A percentile compares a stretch with the other conserved stretches of the same genome.
Evolutionary conservation across 2,113 vertebrate genomes (phyloP).

Genomic region (Serinus canaria): DNA sequence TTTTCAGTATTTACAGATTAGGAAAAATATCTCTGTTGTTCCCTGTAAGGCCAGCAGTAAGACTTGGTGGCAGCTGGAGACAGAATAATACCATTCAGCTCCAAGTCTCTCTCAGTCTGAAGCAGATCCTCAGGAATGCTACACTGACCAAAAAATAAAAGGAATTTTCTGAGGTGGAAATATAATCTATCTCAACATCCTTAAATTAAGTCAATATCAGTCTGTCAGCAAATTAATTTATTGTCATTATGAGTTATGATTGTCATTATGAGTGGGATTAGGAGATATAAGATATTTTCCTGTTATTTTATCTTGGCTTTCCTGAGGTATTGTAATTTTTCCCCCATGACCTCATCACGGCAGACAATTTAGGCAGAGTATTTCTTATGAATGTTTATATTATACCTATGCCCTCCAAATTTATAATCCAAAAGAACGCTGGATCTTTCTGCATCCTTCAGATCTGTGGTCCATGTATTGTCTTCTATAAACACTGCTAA

Average conservation of each 20-base stretch:
- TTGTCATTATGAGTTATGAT: background rate
- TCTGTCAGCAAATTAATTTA: background rate
- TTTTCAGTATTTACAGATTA: background rate
- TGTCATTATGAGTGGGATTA: background rate
- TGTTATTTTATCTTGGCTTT: background rate
- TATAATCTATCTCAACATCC: background rate
- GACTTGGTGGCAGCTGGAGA: background rate
- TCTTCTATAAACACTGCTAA: constrained; percentile 57
- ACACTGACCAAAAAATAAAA: background rate
- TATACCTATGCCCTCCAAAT: background rate
- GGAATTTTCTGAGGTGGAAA: background rate
- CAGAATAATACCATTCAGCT: background rate
- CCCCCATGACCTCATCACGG: background rate
- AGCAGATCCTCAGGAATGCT: background rate
- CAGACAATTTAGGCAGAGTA: background rate
- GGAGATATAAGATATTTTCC: background rate
- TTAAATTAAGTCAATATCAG: background rate
- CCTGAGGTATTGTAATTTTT: background rate
- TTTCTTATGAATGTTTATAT: background rate
- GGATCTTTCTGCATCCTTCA: background rate
- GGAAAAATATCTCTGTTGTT: background rate
- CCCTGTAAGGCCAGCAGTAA: background rate
- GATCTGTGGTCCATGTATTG: background rate
- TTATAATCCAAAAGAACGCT: background rate
- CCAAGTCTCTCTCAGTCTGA: background rate